phyloP scores from a whole-genome alignment of 2,797 vertebrate species.

The Acestrorhynchus altus region DNA sequence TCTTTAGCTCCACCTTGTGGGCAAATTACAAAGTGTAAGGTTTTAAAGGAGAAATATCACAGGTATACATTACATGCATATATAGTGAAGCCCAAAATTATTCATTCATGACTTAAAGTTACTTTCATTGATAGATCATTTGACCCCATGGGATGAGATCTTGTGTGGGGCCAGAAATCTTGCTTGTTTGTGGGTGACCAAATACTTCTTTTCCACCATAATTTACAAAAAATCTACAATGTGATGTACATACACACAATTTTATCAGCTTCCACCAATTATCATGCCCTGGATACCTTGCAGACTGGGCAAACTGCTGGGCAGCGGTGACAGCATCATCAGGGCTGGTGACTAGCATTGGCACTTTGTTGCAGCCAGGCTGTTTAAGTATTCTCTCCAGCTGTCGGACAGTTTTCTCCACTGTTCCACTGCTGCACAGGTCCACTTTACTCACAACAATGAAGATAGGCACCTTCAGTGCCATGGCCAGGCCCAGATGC shows the following conservation, averaged over 20 bases:
- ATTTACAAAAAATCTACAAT: too few relatives aligned
- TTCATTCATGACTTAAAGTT: too few relatives aligned
- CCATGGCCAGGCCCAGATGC: conserved; percentile 95
- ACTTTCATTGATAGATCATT: too few relatives aligned
- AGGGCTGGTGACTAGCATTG: conserved; percentile 84
- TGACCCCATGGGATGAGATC: too few relatives aligned
- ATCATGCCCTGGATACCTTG: too few relatives aligned
- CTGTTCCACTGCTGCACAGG: conserved; percentile 85
- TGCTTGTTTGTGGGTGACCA: too few relatives aligned
- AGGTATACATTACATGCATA: too few relatives aligned
- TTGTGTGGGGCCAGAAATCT: too few relatives aligned
- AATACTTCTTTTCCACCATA: too few relatives aligned
- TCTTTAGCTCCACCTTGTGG: not conserved
- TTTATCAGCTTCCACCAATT: too few relatives aligned
- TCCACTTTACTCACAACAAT: conserved; percentile 96
- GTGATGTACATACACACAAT: too few relatives aligned
- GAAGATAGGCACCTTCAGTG: conserved; percentile 96
- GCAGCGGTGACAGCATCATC: conserved; percentile 95
- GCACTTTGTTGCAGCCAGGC: conserved; percentile 96
- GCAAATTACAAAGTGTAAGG: not conserved
- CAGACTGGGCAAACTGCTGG: conserved; percentile 93
- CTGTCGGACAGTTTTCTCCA: conserved; percentile 93
- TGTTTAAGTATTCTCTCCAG: conserved; percentile 93
- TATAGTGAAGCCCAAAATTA: too few relatives aligned
- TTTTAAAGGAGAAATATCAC: not conserved